These are phyloP conservation scores for Nymphalis c-album DNA, from an alignment of 2,888 invertebrate genomes.

Conservation along the genomic window DNA sequence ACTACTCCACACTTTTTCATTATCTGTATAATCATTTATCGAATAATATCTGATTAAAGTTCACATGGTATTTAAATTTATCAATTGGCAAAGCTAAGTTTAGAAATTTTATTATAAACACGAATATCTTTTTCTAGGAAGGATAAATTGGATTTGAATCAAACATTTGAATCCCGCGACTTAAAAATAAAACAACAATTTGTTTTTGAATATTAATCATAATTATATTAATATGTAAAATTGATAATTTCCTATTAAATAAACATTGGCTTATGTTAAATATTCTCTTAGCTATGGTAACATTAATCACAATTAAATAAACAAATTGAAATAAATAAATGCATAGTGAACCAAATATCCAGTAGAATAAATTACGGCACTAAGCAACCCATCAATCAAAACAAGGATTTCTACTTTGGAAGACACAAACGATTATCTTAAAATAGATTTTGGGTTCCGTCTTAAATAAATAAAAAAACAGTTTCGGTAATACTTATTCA, in stretches of 20 bases:
- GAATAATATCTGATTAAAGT: too few relatives aligned
- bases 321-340: constrained; percentile 56
- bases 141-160: too few relatives aligned
- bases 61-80: too few relatives aligned
- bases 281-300: constrained; percentile 25
- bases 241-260: not conserved
- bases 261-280: not conserved
- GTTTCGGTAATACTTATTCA: too few relatives aligned
- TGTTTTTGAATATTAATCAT: too few relatives aligned
- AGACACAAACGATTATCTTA: constrained; percentile 62
- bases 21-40: too few relatives aligned
- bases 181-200: too few relatives aligned
- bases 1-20: too few relatives aligned
- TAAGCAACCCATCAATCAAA: constrained; percentile 74
- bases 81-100: too few relatives aligned
- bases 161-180: too few relatives aligned
- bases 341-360: constrained; percentile 48
- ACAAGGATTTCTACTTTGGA: constrained; percentile 76
- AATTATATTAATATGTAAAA: not conserved
- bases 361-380: constrained; percentile 57
- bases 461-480: not conserved
- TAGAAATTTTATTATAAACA: too few relatives aligned
- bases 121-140: too few relatives aligned
- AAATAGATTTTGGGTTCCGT: constrained; percentile 38
- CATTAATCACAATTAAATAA: constrained; percentile 73